Evolutionary conservation across 2,797 vertebrate genomes (phyloP), one percentile per base, ranked within the genome.

Genomic region (Acropternis orthonyx): DNA sequence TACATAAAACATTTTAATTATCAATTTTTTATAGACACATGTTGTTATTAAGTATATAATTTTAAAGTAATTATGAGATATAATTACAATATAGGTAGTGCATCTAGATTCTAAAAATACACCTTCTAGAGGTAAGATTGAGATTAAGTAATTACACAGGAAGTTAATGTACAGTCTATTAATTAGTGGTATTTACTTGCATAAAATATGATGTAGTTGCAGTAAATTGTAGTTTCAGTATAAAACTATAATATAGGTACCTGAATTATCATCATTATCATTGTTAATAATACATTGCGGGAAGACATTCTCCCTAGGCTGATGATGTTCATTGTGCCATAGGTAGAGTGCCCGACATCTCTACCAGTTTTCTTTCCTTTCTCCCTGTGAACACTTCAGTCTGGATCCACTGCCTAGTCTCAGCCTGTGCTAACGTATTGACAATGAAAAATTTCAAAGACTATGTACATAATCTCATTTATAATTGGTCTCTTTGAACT

Each of bases 91-190:
- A 58, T 16, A 84, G 30, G 32, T 68, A 91, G n/a, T 81, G 4
- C 22, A 65, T 54, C 37, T n/a, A 80, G 14, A 54, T 48, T 91
- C 73, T 90, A 92, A 93, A 94, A 95, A 84, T 75, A 65, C 8
- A 32, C 16, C n/a, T 67, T 92, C 37, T 84, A 63, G 54, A 68
- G 37, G 43, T 72, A 32, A 93, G 13, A 83, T 36, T 88, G 63
- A 82, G 73, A 85, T 61, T 74, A 94, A 78, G 39, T 84, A 88
- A 91, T 86, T 83, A 55, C 18, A 54, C 3, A 86, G 41, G 46
- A 92, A 81, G 7, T 86, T 95, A 80, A 62, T 48, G 20, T 72
- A 46, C 19, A 61, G 13, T 32, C 20, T 80, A 88, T 65, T 72
- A 88, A 69, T 91, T 75, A 88, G 24, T 6, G 3, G 15, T 27